These are phyloP conservation scores for Andrena camellia DNA, from an alignment of 2,888 invertebrate species.

Conservation along the genomic window DNA sequence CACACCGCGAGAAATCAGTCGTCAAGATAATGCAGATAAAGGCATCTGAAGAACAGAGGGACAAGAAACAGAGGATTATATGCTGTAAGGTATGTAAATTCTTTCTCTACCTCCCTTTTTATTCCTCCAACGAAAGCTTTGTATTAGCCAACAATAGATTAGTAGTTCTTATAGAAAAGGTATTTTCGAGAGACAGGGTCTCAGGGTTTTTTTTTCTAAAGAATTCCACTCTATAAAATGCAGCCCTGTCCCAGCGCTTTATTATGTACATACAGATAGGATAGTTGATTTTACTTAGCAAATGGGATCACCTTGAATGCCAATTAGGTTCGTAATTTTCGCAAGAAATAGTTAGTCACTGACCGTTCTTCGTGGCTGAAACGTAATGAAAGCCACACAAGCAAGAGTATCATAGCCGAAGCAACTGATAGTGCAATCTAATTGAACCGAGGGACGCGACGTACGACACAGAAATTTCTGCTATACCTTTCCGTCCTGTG, in stretches of 20 bases:
- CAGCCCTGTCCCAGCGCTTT: no score
- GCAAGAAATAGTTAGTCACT: neutral
- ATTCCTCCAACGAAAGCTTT: neutral
- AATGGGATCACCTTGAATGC: no score
- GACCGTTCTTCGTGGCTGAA: neutral
- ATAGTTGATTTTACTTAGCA: no score
- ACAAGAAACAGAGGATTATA: conserved; percentile 48
- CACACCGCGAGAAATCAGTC: conserved; percentile 45
- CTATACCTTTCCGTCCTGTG: no score
- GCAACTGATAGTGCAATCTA: neutral
- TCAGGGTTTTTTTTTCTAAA: no score
- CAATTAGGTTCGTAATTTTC: no score
- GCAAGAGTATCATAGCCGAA: neutral
- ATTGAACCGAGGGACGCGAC: neutral
- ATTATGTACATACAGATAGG: no score
- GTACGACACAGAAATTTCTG: neutral
- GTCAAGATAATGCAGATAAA: conserved; percentile 60
- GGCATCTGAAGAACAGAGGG: conserved; percentile 40
- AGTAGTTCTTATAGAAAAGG: no score
- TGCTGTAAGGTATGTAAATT: conserved; percentile 37
- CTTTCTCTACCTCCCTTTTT: neutral
- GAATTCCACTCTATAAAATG: no score
- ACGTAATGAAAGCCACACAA: neutral
- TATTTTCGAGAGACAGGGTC: no score
- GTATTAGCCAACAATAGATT: neutral